phyloP scores from a whole-genome alignment of 2,888 invertebrate species.

The Orchesellides sinensis region DNA sequence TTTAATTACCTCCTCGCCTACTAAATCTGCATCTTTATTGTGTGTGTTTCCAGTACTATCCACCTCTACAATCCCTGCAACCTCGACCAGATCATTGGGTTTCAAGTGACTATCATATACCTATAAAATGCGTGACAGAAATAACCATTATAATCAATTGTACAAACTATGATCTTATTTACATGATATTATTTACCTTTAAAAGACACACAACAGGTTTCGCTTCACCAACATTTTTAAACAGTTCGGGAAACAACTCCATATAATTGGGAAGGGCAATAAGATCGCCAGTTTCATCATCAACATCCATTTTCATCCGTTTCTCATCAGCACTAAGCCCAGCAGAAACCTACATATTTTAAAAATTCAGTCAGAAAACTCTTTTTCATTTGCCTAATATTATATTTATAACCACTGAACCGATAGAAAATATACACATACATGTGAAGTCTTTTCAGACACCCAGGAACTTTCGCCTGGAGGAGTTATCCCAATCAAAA shows the following conservation, averaged over 20 bases:
- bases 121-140: background rate
- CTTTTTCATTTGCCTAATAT: too few relatives aligned
- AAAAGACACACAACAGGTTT: conserved; percentile 35
- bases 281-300: background rate
- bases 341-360: background rate
- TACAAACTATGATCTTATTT: background rate
- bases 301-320: conserved; percentile 16
- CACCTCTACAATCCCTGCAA: background rate
- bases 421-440: too few relatives aligned
- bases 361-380: background rate
- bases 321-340: conserved; percentile 11
- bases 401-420: too few relatives aligned
- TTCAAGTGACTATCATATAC: background rate
- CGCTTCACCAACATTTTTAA: conserved; percentile 16
- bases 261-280: conserved; percentile 23
- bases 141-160: background rate
- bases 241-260: conserved; percentile 15
- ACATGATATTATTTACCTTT: conserved; percentile 50
- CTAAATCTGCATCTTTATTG: background rate
- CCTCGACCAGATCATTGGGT: conserved; percentile 12
- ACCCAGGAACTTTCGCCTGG: conserved; percentile 57
- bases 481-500: conserved; percentile 32
- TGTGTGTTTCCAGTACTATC: background rate
- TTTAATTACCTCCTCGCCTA: background rate
- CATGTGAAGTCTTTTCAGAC: too few relatives aligned